These are phyloP conservation scores for Phrixothrix hirtus DNA, from an alignment of 2,888 invertebrate genomes.

Conservation along the genomic window DNA sequence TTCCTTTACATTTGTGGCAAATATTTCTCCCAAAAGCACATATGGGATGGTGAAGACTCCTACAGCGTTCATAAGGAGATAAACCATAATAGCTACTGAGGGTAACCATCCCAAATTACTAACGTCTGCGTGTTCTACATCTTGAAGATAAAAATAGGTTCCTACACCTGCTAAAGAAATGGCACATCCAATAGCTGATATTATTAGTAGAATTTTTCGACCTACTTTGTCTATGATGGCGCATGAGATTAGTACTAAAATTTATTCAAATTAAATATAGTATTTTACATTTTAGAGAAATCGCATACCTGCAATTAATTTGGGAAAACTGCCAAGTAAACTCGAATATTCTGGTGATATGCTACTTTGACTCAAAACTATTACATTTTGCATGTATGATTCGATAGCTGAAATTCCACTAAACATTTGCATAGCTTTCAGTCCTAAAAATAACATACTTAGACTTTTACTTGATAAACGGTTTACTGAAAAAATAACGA, in stretches of 20 bases:
- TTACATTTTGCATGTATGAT: slow-evolving; percentile 64
- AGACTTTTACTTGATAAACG: too few relatives aligned
- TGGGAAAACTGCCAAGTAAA: too few relatives aligned
- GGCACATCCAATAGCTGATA: slow-evolving; percentile 62
- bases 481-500: too few relatives aligned
- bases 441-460: slow-evolving; percentile 57
- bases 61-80: slow-evolving; percentile 63
- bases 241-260: too few relatives aligned
- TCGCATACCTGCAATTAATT: too few relatives aligned
- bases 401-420: slow-evolving; percentile 64
- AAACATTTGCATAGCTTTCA: slow-evolving; percentile 64
- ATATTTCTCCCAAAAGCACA: slow-evolving; percentile 66
- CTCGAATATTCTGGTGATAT: slow-evolving; percentile 61
- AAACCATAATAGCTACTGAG: slow-evolving; percentile 60
- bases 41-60: slow-evolving; percentile 66
- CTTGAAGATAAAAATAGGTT: slow-evolving; percentile 61
- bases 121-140: slow-evolving; percentile 51
- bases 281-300: too few relatives aligned
- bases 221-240: slow-evolving; percentile 63
- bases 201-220: slow-evolving; percentile 60
- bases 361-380: slow-evolving; percentile 58
- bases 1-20: slow-evolving; percentile 66
- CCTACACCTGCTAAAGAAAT: slow-evolving; percentile 59
- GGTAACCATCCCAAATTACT: slow-evolving; percentile 59
- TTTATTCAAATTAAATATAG: too few relatives aligned